Evolutionary conservation across 1,140 invertebrate genomes (phyloP), one percentile per base, ranked within the genome.

Genomic region (Zeugodacus cucurbitae): DNA sequence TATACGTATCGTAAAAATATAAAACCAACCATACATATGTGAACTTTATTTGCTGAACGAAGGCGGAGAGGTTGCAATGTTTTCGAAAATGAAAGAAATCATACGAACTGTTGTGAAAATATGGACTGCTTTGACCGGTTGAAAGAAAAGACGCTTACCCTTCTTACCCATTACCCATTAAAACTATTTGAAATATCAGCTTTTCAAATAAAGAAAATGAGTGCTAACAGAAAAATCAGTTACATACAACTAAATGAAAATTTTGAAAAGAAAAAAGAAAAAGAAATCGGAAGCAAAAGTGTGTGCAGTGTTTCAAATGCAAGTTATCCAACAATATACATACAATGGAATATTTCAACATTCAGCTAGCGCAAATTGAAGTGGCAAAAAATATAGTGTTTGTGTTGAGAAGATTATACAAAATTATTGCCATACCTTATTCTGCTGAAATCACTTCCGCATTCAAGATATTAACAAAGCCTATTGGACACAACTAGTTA

Each of bases 101-200:
- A 82, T 48, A 82, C 74, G 74, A 82, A 82, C 74, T 82, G 74
- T 82, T 82, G 37, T 82, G 74, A 82, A 82, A 82, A 82, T 82
- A 82, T 82, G 74, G 74, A 82, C 74, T 82, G 41, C n/a, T 82
- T 82, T 82, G 74, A 82, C 74, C 74, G 41, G 74, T 48, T 26
- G 48, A 82, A 82, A 26, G 3, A 10, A 82, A 82, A 82, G 74
- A 82, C 74, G 74, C 10, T 82, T 29, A 82, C 74, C 74, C 74
- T n/a, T 34, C 74, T n/a, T 34, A 41, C 22, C 74, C 74, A 82
- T 26, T 82, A n/a, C 22, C 37, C 11, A 34, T 48, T 82, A 41
- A 82, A 48, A 82, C 41, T 48, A 41, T 82, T 41, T 82, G 20
- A 82, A 48, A n/a, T 14, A 29, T 26, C 41, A 29, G 74, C 74